These are phyloP conservation scores for Eupithecia pulchellata DNA, from an alignment of 2,888 invertebrate genomes.

Conservation along the genomic window DNA sequence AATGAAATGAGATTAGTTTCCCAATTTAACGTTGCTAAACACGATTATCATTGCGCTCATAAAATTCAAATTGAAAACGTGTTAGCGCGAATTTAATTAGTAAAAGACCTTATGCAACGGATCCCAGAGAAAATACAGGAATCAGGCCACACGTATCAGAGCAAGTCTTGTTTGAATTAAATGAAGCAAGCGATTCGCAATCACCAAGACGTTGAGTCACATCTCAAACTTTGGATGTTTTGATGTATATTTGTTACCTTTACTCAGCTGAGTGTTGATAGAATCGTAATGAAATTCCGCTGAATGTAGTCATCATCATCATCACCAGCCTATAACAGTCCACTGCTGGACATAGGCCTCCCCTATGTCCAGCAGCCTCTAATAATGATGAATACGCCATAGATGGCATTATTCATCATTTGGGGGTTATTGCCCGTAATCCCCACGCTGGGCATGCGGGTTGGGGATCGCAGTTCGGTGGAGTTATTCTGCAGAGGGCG, in stretches of 20 bases:
- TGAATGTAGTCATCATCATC: not conserved
- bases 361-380: too few relatives aligned
- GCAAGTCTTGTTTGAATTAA: constrained; percentile 5
- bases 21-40: not conserved
- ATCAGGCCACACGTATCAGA: not conserved
- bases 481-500: too few relatives aligned
- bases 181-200: not conserved
- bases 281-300: not conserved
- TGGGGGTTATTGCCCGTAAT: too few relatives aligned
- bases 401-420: too few relatives aligned
- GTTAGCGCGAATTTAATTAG: not conserved
- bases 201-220: not conserved
- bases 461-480: too few relatives aligned
- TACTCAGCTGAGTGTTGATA: not conserved
- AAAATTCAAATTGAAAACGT: not conserved
- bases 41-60: not conserved
- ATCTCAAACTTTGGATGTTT: not conserved
- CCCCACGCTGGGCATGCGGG: too few relatives aligned
- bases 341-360: too few relatives aligned
- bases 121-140: not conserved
- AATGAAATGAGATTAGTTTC: not conserved
- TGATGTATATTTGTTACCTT: not conserved
- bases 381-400: too few relatives aligned
- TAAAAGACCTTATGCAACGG: not conserved
- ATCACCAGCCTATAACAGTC: too few relatives aligned